phyloP scores from a whole-genome alignment of 1,140 invertebrate species.

The Drosophila setifemur region DNA sequence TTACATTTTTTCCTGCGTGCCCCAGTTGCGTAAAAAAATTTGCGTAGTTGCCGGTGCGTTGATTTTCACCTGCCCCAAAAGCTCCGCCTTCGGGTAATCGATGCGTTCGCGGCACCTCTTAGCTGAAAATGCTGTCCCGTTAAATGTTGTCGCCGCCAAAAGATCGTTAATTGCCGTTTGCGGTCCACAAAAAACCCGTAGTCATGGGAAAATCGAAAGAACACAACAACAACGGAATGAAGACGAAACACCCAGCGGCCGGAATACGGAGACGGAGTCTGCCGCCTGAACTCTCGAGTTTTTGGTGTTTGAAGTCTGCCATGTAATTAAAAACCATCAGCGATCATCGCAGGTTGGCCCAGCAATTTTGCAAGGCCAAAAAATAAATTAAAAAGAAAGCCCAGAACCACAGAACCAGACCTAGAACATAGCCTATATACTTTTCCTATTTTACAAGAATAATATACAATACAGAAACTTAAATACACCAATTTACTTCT shows the following conservation, averaged over 20 bases:
- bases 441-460: too few species aligned
- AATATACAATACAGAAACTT: too few species aligned
- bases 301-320: not conserved
- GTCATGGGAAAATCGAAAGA: not conserved
- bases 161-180: constrained; percentile 56
- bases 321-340: constrained; percentile 29
- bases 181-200: constrained; percentile 19
- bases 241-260: too few species aligned
- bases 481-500: too few species aligned
- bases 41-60: constrained; percentile 35
- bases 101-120: constrained; percentile 38
- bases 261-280: not conserved
- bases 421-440: too few species aligned
- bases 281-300: too few species aligned
- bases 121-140: constrained; percentile 50
- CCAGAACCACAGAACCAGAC: too few species aligned
- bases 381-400: not conserved
- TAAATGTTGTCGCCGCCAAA: constrained; percentile 56
- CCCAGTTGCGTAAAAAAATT: constrained; percentile 67
- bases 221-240: too few species aligned
- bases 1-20: constrained; percentile 14
- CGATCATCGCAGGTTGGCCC: constrained; percentile 13
- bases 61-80: constrained; percentile 58
- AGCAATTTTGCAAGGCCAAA: not conserved
- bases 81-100: constrained; percentile 44